Base-by-base conservation (phyloP, 2,797 vertebrate genomes). In the Sitta carolinensis region DNA sequence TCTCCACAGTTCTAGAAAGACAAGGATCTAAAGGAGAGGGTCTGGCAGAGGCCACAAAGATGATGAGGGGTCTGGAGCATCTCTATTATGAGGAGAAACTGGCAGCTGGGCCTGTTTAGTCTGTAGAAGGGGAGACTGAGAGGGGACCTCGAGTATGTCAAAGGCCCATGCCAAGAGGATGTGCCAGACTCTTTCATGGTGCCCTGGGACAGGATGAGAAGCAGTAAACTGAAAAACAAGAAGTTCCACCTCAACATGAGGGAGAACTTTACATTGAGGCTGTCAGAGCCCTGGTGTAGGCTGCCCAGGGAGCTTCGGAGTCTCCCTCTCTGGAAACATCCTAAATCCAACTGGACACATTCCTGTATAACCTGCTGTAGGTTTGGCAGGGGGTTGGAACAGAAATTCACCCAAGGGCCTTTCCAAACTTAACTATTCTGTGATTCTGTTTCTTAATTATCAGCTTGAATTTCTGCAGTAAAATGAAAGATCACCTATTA, bases 81-180 rank as follows among this genome's bases (percentile, higher is more conserved):
- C 61, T 74, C 40, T 61, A 4, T 29, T 66, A 25, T 0, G 0
- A 47, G 26, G 34, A 54, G 30, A 59, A 21, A 26, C 18, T 47
- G 7, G 25, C 12, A 80, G 20, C 30, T 74, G 26, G 21, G 25
- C 25, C 40, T 67, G 7, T 40, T 47, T 59, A 32, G 30, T 34
- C 21, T 54, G 26, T 14, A 52, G 40, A 30, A 52, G 14, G 15
- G 17, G 22, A 40, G 40, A 40, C 47, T 67, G 54, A 59, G 34
- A 54, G 30, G 18, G 32, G 5, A 32, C 67, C 34, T 52, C 21
- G 42, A 61, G 42, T 81, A 42, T 36, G 26, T 74, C 30, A 74
- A 81, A 54, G 23, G 11, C 8, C 0, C 0, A 1, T 74, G 30
- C 34, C 30, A 36, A 32, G 17, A 67, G 8, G 15, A 16, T 54